Conservation (phyloP, 2,888 invertebrate genomes). For the Mongoloraphidia duomilia region DNA sequence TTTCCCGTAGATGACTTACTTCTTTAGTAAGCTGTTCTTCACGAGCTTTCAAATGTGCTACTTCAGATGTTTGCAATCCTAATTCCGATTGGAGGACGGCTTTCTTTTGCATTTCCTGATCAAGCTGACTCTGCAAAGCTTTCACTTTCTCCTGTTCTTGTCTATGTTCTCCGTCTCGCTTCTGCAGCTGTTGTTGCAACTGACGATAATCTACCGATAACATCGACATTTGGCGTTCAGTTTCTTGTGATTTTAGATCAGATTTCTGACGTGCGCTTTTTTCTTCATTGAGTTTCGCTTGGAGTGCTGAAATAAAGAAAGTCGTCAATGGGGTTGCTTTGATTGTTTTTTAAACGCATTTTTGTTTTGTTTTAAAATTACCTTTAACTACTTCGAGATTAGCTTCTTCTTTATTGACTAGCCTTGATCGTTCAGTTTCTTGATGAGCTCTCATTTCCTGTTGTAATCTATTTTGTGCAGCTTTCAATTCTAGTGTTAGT, state of each 20-base stretch:
- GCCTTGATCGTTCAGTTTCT: constrained; percentile 71
- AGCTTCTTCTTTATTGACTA: constrained; percentile 80
- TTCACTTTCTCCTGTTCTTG: constrained; percentile 79
- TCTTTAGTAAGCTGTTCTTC: constrained; percentile 60
- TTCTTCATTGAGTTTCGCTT: constrained; percentile 84
- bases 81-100: constrained; percentile 71
- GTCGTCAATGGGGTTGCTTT: constrained; percentile 38
- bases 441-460: constrained; percentile 80
- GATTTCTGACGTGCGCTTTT: constrained; percentile 73
- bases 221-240: constrained; percentile 90
- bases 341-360: constrained; percentile 34
- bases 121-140: constrained; percentile 70
- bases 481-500: constrained; percentile 68
- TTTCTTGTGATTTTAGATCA: constrained; percentile 77
- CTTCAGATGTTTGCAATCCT: constrained; percentile 52
- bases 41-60: constrained; percentile 52
- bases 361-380: constrained; percentile 23
- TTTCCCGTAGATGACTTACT: constrained; percentile 49
- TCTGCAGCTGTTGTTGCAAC: constrained; percentile 77
- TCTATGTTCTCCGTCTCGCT: constrained; percentile 80
- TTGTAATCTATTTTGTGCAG: constrained; percentile 67
- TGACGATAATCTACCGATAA: constrained; percentile 89
- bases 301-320: constrained; percentile 48
- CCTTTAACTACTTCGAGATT: constrained; percentile 87
- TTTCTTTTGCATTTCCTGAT: constrained; percentile 82